These are phyloP conservation scores for Cepaea hortensis DNA, from an alignment of 2,888 invertebrate genomes.

Conservation along the genomic window DNA sequence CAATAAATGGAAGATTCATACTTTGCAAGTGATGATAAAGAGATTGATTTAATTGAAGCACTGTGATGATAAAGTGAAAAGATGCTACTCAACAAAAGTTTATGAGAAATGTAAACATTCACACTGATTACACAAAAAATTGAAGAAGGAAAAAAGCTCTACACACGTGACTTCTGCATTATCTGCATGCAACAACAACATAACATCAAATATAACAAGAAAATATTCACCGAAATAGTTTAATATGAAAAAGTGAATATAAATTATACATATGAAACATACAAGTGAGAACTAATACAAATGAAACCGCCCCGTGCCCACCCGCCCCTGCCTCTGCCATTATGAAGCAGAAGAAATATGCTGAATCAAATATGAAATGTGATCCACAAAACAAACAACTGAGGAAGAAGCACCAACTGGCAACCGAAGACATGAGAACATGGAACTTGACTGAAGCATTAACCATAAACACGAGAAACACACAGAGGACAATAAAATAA, in stretches of 20 bases:
- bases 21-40: no score
- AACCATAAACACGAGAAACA: neutral
- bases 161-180: neutral
- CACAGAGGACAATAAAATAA: no score
- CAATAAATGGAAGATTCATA: no score
- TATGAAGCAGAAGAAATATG: neutral
- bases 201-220: no score
- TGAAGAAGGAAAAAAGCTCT: neutral
- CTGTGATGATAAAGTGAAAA: no score
- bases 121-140: neutral
- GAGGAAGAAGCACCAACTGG: neutral
- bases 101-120: no score
- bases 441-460: neutral
- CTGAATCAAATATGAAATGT: neutral
- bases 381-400: neutral
- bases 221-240: neutral
- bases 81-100: no score
- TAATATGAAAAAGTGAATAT: neutral
- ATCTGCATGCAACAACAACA: neutral
- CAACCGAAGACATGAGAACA: neutral
- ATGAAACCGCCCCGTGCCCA: neutral
- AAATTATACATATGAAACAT: neutral
- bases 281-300: conserved; percentile 6
- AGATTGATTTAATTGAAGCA: no score
- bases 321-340: neutral